A percentile compares a stretch with the other conserved stretches of the same genome.
Conservation (phyloP, 2,888 invertebrate genomes). For the Epiblema foenella region DNA sequence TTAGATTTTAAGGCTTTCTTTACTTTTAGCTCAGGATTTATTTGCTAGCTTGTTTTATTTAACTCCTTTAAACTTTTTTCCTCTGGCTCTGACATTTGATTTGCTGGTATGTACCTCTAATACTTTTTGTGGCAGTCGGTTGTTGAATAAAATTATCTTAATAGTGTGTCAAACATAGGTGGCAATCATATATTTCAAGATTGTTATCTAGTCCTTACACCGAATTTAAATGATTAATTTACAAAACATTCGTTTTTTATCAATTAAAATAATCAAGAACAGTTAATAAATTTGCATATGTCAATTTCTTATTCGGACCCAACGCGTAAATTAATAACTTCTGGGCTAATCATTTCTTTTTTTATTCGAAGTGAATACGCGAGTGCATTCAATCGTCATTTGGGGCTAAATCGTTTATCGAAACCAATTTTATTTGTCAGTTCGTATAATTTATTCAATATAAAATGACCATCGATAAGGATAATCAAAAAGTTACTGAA, state of each 20-base stretch:
- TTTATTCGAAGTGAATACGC: conserved; percentile 17
- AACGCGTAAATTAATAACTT: conserved; percentile 12
- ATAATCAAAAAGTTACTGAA: conserved; percentile 39
- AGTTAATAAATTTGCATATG: conserved; percentile 37
- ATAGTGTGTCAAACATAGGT: conserved; percentile 38
- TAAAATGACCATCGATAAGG: conserved; percentile 33
- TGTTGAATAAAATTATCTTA: conserved; percentile 39
- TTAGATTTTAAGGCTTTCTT: conserved; percentile 49
- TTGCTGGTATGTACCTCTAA: conserved; percentile 27
- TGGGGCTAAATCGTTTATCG: conserved; percentile 29
- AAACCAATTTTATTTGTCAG: conserved; percentile 33
- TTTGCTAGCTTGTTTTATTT: conserved; percentile 33
- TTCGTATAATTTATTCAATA: conserved; percentile 40
- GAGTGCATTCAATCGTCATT: conserved; percentile 39
- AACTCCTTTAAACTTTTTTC: conserved; percentile 37
- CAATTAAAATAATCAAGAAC: conserved; percentile 35
- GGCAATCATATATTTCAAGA: conserved; percentile 42
- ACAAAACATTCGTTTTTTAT: conserved; percentile 33
- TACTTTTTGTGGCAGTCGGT: conserved; percentile 20
- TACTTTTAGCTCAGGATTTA: conserved; percentile 38
- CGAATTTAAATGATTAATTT: conserved; percentile 37
- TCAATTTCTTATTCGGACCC: conserved; percentile 16
- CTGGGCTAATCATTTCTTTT: conserved; percentile 2
- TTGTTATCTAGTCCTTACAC: conserved; percentile 39
- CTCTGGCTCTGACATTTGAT: conserved; percentile 40